phyloP scores from a whole-genome alignment of 2,113 vertebrate species.

The Neogale vison region DNA sequence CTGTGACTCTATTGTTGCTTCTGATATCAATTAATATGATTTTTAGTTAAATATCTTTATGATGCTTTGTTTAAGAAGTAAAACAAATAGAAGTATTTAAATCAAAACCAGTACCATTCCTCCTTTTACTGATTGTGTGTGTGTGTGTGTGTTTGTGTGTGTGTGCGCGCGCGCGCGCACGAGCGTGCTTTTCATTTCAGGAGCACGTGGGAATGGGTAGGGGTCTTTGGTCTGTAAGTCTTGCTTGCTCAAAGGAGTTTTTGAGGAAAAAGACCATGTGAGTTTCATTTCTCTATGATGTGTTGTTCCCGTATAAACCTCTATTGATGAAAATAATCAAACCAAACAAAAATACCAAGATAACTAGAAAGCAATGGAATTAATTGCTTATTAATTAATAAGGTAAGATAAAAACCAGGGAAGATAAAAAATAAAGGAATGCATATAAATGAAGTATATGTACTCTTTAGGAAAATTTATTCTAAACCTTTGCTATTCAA shows the following conservation, averaged over 20 bases:
- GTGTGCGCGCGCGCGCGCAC: neutral
- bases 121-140: neutral
- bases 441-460: neutral
- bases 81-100: neutral
- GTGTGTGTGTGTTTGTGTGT: neutral
- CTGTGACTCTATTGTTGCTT: neutral
- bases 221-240: neutral
- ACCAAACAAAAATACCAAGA: neutral
- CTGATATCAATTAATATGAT: neutral
- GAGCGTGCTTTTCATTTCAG: neutral
- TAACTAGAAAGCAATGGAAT: neutral
- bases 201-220: neutral
- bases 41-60: neutral
- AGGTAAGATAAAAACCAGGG: neutral
- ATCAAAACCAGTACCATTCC: neutral
- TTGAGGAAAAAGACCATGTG: neutral
- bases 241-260: neutral
- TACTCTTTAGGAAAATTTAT: neutral
- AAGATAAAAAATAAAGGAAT: neutral
- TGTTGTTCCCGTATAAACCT: neutral
- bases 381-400: no score
- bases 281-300: neutral
- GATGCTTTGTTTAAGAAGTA: conserved; percentile 2
- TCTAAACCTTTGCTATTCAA: neutral
- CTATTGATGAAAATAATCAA: neutral